Base-by-base conservation (phyloP, 2,113 vertebrate genomes). In the Tinamus guttatus region DNA sequence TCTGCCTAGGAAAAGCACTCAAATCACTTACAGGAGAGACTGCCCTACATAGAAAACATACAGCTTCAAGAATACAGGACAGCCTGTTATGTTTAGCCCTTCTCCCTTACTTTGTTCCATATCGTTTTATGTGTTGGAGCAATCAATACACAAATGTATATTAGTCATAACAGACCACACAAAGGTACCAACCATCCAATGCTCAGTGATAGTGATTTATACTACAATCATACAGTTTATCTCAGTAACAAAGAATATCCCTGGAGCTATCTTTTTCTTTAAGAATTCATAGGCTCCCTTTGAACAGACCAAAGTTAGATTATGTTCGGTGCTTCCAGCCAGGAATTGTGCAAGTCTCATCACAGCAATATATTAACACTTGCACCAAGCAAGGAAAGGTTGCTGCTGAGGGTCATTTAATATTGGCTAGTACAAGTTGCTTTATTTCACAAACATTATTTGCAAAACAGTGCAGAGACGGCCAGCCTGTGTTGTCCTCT, bases 251-350 rank as follows among this genome's bases (percentile, higher is more conserved):
- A 9, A 75, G 8, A 81, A 65, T n/a, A 71, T 13, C n/a, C 25
- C 7, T 27, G 15, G 16, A 7, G 1, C 13, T 4, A 6, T 45
- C 74, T 59, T 90, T 49, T 65, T 51, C 12, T 58, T 81, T 75
- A 58, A 87, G 36, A 79, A 87, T 69, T 91, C 34, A 68, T 19
- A 69, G 67, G 27, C 13, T 79, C 75, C 43, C 27, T 60, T 78
- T 79, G 30, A 52, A 81, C 17, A 87, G 47, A 43, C 0, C 4
- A 13, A 75, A 84, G 32, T 67, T 38, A 38, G n/a, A 77, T 41
- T 59, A 76, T 1, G 0, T 64, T 68, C 5, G 7, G 5, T n/a
- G 9, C 20, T 74, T 74, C 1, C 11, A 38, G 34, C 41, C 2
- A 28, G 52, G 63, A 73, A 73, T 34, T 73, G 25, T 43, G 15